Evolutionary conservation across 2,888 invertebrate genomes (phyloP).

Genomic region (Caenorhabditis drosophilae): DNA sequence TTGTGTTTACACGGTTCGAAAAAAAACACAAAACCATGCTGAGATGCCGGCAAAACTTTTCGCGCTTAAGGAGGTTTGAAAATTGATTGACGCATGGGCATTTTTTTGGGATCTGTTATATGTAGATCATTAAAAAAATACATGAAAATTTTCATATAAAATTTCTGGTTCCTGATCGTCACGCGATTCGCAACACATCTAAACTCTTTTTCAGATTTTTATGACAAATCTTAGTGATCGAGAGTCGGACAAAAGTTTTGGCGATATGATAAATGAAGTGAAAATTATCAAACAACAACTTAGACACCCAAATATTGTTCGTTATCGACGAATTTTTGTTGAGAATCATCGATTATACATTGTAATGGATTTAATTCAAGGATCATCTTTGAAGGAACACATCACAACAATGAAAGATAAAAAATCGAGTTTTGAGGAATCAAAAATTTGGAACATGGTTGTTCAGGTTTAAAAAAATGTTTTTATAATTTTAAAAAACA

Average conservation of each 20-base stretch:
- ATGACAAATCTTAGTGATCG: conserved; percentile 47
- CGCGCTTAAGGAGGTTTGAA: conserved; percentile 72
- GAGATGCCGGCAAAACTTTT: conserved; percentile 36
- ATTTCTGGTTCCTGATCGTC: no score
- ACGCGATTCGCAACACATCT: not conserved
- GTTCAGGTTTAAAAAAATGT: conserved; percentile 68
- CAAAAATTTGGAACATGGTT: conserved; percentile 71
- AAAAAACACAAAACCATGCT: conserved; percentile 52
- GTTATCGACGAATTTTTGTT: conserved; percentile 71
- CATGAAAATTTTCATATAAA: no score
- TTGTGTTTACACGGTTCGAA: conserved; percentile 72
- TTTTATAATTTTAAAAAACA: not conserved
- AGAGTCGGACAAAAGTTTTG: conserved; percentile 69
- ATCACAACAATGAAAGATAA: conserved; percentile 71
- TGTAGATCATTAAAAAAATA: no score
- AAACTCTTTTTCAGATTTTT: conserved; percentile 38
- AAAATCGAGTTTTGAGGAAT: conserved; percentile 69
- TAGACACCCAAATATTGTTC: conserved; percentile 71
- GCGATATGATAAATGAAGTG: conserved; percentile 71
- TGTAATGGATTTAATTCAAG: conserved; percentile 72
- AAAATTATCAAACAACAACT: conserved; percentile 71
- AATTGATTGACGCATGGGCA: not conserved
- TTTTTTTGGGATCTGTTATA: not conserved
- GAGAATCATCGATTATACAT: conserved; percentile 71
- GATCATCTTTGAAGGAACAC: conserved; percentile 70